A percentile compares a stretch with the other conserved stretches of the same genome.
Conservation (phyloP, 2,888 invertebrate genomes). For the Aphodius granarius region DNA sequence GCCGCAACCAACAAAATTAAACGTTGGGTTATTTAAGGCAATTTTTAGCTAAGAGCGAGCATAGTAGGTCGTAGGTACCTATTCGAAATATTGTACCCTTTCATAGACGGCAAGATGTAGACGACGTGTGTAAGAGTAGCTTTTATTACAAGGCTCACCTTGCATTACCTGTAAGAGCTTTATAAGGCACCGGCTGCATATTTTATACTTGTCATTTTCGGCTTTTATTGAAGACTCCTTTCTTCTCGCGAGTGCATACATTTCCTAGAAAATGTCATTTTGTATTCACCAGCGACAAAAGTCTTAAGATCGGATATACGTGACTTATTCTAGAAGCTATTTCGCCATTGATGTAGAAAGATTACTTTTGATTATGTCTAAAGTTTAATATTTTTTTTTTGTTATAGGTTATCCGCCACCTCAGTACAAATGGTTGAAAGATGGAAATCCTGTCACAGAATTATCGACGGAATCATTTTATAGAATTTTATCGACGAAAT, state of each 20-base stretch:
- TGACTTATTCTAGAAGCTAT: background rate
- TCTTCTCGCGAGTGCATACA: too few relatives aligned
- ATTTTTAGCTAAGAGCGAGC: background rate
- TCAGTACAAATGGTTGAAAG: slow-evolving; percentile 89
- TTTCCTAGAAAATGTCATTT: background rate
- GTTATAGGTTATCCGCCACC: slow-evolving; percentile 86
- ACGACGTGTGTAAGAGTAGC: background rate
- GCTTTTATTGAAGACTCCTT: background rate
- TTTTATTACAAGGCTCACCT: background rate
- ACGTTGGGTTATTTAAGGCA: background rate
- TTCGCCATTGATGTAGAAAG: too few relatives aligned
- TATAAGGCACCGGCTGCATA: background rate
- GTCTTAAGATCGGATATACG: background rate
- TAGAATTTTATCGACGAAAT: slow-evolving; percentile 78
- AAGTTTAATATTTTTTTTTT: slow-evolving; percentile 23
- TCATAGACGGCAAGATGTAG: background rate
- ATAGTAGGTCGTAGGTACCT: too few relatives aligned
- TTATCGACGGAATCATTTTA: slow-evolving; percentile 82
- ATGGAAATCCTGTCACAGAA: slow-evolving; percentile 77
- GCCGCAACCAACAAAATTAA: background rate
- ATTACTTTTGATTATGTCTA: too few relatives aligned
- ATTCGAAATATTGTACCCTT: background rate
- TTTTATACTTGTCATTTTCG: background rate
- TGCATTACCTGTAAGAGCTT: background rate
- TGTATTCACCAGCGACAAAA: background rate